Evolutionary conservation across 1,140 invertebrate genomes (phyloP).

Genomic region (Copidosoma floridanum): DNA sequence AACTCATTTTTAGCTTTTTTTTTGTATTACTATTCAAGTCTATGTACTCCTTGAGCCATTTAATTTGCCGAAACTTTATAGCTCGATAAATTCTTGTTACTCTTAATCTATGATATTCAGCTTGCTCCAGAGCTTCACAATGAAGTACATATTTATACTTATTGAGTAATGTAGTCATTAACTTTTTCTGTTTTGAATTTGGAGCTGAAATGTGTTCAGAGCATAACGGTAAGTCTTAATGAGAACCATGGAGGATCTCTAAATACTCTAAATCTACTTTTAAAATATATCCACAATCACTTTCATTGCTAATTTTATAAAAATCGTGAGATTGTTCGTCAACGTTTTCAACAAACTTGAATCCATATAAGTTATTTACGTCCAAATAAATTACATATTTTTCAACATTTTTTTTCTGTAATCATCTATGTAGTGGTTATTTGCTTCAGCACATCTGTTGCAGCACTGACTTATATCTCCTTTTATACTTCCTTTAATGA

Average conservation of each 20-base stretch:
- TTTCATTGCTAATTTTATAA: neutral
- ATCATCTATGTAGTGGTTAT: neutral
- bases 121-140: neutral
- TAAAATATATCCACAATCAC: too few relatives aligned
- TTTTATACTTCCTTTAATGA: neutral
- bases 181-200: neutral
- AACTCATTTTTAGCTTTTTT: slow-evolving; percentile 31
- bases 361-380: neutral
- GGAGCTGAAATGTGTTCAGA: neutral
- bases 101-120: slow-evolving; percentile 35
- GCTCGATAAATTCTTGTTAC: slow-evolving; percentile 48
- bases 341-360: neutral
- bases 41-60: slow-evolving; percentile 50
- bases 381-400: neutral
- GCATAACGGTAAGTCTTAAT: neutral
- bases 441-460: neutral
- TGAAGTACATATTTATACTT: neutral
- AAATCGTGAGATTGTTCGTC: neutral
- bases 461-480: neutral
- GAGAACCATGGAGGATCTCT: too few relatives aligned
- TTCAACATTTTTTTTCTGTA: neutral
- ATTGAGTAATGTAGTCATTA: neutral
- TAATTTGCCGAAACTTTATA: slow-evolving; percentile 45
- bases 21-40: slow-evolving; percentile 48
- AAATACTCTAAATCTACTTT: too few relatives aligned